phyloP scores from a whole-genome alignment of 2,113 vertebrate species.

The Ifrita kowaldi region DNA sequence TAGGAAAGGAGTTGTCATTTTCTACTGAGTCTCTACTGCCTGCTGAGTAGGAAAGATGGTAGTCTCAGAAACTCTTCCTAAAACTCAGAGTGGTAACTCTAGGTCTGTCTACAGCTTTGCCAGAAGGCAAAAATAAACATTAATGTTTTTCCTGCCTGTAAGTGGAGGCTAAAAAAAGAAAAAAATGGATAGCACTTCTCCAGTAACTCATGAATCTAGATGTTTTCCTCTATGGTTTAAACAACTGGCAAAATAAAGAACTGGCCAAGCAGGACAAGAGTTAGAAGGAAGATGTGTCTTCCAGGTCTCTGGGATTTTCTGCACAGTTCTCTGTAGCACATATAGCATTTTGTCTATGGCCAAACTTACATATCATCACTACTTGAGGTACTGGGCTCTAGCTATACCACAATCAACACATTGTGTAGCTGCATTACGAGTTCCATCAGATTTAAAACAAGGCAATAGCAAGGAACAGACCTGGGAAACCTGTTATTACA shows the following conservation, averaged over 20 bases:
- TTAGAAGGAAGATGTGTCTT: not conserved
- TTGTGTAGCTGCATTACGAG: too few relatives aligned
- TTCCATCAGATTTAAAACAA: not conserved
- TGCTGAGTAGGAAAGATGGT: accelerated
- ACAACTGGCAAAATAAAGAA: not conserved
- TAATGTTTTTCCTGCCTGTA: not conserved
- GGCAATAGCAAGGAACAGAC: not conserved
- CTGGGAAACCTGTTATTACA: not conserved
- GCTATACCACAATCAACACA: accelerated
- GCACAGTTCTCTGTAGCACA: not conserved
- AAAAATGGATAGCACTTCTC: accelerated
- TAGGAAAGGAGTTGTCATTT: not conserved
- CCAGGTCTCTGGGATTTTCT: not conserved
- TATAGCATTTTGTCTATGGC: accelerated
- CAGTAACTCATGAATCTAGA: not conserved
- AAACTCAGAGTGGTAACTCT: not conserved
- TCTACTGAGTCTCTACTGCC: not conserved
- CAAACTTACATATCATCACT: not conserved
- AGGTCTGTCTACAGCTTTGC: not conserved
- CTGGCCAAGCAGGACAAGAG: not conserved
- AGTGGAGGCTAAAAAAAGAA: not conserved
- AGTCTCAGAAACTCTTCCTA: not conserved
- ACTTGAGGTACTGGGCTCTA: not conserved
- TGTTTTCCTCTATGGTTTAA: not conserved
- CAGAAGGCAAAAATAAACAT: not conserved